phyloP scores from a whole-genome alignment of 2,113 vertebrate species.

The Sardina pilchardus region DNA sequence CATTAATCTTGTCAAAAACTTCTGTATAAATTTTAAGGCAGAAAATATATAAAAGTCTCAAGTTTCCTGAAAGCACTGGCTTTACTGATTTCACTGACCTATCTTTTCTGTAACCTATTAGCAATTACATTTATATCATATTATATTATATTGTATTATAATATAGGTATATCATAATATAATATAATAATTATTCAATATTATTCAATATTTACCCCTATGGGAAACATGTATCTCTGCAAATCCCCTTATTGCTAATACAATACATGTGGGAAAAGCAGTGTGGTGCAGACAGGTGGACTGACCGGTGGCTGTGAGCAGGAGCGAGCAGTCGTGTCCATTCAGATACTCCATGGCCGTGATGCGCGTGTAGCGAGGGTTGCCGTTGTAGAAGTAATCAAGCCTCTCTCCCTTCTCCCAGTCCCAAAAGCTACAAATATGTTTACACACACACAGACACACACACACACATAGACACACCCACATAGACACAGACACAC shows the following conservation, averaged over 20 bases:
- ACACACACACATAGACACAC: constrained; percentile 11
- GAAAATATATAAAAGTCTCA: too few species aligned
- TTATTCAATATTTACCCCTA: too few species aligned
- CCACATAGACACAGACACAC: constrained; percentile 18
- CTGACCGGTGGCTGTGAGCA: constrained; percentile 84
- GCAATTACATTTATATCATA: too few species aligned
- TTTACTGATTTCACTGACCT: too few species aligned
- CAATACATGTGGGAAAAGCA: neutral
- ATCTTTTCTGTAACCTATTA: too few species aligned
- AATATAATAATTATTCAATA: too few species aligned
- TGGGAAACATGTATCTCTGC: too few species aligned
- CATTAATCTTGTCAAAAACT: neutral
- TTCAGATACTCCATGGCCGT: constrained; percentile 98
- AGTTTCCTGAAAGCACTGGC: too few species aligned
- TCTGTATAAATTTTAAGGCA: neutral
- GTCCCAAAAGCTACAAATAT: constrained; percentile 86
- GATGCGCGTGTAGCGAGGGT: constrained; percentile 93
- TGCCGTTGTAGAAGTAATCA: constrained; percentile 98
- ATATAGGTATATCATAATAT: too few species aligned
- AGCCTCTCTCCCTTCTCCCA: constrained; percentile 97
- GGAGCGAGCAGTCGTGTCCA: constrained; percentile 85
- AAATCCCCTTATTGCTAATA: neutral
- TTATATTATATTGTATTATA: too few species aligned
- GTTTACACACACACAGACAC: constrained; percentile 30
- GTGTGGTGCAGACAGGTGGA: neutral